Base-by-base conservation (phyloP, 2,797 vertebrate genomes). In the Sebastes umbrosus region DNA sequence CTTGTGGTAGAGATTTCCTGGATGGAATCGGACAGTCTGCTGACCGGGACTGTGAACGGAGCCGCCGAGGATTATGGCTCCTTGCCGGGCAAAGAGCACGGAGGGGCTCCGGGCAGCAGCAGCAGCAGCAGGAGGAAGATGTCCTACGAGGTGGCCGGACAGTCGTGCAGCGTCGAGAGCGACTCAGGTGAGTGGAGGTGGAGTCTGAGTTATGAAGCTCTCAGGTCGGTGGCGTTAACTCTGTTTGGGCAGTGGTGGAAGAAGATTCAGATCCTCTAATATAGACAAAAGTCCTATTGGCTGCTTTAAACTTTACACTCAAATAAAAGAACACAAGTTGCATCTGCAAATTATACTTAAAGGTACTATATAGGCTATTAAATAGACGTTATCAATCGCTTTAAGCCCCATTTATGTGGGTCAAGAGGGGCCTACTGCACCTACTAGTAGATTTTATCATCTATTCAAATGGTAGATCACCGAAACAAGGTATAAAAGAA, bases 1-100 rank as follows among this genome's bases (percentile, higher is more conserved):
- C 8, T 9, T 3, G 20, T 4, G 36, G 36, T 14, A 39, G 36
- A 16, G 3, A 5, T 16, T 39, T 67, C 43, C 89, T 62, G 58
- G 11, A 96, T 96, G 96, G 95, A 96, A 77, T 85, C 93, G 2
- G 92, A 96, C 32, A 52, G 80, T 31, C 87, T 96, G 67, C 75
- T 96, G 71, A 10, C 66, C 36, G 88, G 86, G 4, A 62, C 57
- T n/a, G 73, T 20, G 36, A 60, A 39, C 87, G 84, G 2, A 63
- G 85, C 52, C 3, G 6, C 60, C n/a, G 69, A 2, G 1, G 80
- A 80, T 0, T 89, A 92, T 29, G 92, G 93, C 31, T 85, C 88
- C 67, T 2, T 57, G 24, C 27, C 72, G 27, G 84, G 20, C 8
- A 1, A 58, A 2, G 69, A 52, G 22, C 14, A 1, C 24, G 18